Evolutionary conservation across 2,113 vertebrate genomes (phyloP).

Genomic region (Athene noctua): DNA sequence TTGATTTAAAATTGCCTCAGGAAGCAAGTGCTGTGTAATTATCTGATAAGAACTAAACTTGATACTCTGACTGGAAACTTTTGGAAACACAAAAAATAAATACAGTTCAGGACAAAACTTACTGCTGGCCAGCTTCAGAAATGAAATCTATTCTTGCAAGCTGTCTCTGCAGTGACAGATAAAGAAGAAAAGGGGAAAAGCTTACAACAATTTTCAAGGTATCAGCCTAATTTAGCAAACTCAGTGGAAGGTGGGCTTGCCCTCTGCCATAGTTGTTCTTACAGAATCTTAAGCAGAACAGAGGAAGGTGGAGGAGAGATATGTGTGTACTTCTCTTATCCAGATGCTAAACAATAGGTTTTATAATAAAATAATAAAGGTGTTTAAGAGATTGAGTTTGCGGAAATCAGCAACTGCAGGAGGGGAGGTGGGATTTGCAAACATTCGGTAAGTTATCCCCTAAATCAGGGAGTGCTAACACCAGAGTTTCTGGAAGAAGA

Average conservation of each 20-base stretch:
- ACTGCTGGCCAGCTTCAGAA: conserved; percentile 34
- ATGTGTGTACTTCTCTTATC: neutral
- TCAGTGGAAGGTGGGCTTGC: neutral
- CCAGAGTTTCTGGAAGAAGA: neutral
- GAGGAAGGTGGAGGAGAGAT: neutral
- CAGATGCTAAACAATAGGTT: neutral
- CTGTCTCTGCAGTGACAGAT: conserved; percentile 41
- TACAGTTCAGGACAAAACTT: conserved; percentile 55
- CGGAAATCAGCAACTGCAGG: neutral
- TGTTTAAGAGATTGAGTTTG: neutral
- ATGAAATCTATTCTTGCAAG: conserved; percentile 33
- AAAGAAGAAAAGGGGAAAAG: conserved; percentile 31
- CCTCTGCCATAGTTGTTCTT: neutral
- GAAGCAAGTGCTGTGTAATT: conserved; percentile 71
- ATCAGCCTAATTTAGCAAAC: neutral
- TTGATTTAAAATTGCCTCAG: conserved; percentile 73
- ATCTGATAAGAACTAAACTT: conserved; percentile 74
- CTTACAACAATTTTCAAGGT: conserved; percentile 12
- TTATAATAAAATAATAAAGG: neutral
- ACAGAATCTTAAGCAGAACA: neutral
- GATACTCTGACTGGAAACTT: conserved; percentile 65
- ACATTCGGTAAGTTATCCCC: neutral
- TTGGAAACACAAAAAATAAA: conserved; percentile 67
- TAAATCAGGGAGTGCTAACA: neutral
- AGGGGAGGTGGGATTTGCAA: neutral